Evolutionary conservation across 2,797 vertebrate genomes (phyloP).

Genomic region (Tragelaphus oryx): DNA sequence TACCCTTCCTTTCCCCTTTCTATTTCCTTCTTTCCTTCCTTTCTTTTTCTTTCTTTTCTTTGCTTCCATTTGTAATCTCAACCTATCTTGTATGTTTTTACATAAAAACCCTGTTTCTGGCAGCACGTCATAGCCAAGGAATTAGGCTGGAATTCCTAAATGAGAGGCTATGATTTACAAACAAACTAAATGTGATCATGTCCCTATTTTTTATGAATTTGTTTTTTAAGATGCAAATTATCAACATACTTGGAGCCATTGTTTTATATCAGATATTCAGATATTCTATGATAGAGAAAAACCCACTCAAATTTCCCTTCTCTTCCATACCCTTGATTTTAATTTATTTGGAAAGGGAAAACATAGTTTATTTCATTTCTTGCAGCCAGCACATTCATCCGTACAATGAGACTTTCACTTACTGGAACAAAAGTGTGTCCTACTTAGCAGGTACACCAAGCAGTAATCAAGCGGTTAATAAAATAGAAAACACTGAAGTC

Average conservation of each 20-base stretch:
- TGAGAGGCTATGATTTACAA: neutral
- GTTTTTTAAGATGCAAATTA: neutral
- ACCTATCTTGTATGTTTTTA: neutral
- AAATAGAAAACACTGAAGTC: constrained; percentile 25
- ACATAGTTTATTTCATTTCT: neutral
- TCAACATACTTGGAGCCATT: neutral
- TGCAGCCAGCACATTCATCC: neutral
- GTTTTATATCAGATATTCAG: neutral
- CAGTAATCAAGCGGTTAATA: constrained; percentile 40
- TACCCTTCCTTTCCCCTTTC: neutral
- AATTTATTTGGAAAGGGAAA: constrained; percentile 27
- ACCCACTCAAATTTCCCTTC: neutral
- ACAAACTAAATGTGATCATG: constrained; percentile 48
- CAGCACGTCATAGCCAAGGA: neutral
- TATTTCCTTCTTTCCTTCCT: neutral
- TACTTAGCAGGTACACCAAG: neutral
- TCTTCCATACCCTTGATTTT: neutral
- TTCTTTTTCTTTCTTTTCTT: neutral
- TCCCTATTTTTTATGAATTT: neutral
- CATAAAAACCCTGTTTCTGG: neutral
- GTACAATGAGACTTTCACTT: neutral
- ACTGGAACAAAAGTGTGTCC: neutral
- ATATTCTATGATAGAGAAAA: neutral
- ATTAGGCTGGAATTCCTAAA: neutral
- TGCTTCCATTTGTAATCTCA: neutral